Conservation (phyloP, 2,888 invertebrate genomes). For the Caradrina clavipalpis region DNA sequence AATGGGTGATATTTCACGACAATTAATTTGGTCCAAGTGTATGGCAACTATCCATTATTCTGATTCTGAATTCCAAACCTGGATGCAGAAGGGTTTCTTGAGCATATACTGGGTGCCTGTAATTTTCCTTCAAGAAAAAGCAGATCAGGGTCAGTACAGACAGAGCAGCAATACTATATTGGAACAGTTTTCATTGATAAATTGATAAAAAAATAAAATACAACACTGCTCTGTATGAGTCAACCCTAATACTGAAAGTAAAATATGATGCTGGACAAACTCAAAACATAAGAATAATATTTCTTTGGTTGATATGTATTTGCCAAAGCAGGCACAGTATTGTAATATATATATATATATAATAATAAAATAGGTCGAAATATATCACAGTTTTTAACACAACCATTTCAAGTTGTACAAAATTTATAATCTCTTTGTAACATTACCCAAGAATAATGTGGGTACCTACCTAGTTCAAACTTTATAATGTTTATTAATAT, state of each 20-base stretch:
- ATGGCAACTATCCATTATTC: too few relatives aligned
- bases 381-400: constrained; percentile 77
- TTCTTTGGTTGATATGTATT: constrained; percentile 68
- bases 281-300: constrained; percentile 46
- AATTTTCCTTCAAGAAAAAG: not conserved
- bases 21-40: too few relatives aligned
- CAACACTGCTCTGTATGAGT: not conserved
- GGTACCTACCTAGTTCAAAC: constrained; percentile 29
- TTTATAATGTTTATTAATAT: constrained; percentile 15
- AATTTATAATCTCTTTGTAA: constrained; percentile 48
- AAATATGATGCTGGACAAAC: constrained; percentile 29
- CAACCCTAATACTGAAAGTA: not conserved
- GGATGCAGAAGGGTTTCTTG: not conserved
- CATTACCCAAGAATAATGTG: constrained; percentile 46
- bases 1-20: too few relatives aligned
- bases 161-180: not conserved
- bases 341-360: constrained; percentile 46
- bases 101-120: not conserved
- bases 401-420: constrained; percentile 68
- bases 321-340: constrained; percentile 50
- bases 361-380: constrained; percentile 67
- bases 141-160: not conserved
- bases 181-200: not conserved
- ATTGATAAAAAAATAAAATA: not conserved
- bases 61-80: too few relatives aligned